Percentiles rank a stretch among this genome's conserved stretches.
phyloP scores from a whole-genome alignment of 2,888 invertebrate genomes.

The Leptinotarsa rubiginosa region DNA sequence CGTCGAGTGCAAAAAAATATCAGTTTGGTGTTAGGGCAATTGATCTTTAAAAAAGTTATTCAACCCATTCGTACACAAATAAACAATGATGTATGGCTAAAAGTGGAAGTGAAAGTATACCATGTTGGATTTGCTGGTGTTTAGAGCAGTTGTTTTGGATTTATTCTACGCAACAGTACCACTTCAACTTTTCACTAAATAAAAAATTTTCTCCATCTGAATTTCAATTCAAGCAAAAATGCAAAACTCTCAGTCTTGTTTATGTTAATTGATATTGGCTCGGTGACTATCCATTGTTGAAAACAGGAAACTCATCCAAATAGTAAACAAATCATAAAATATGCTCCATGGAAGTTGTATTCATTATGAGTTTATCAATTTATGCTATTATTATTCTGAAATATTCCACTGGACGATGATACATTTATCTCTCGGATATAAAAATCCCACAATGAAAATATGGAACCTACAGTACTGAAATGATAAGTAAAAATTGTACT shows the following conservation, averaged over 20 bases:
- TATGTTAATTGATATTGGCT: background rate
- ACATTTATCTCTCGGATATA: background rate
- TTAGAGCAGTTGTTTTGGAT: no score
- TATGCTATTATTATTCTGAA: background rate
- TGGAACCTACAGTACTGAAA: background rate
- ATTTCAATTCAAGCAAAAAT: background rate
- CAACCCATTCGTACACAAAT: no score
- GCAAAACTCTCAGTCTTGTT: background rate
- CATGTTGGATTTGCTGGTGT: no score
- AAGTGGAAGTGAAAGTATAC: no score
- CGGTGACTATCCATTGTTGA: slow-evolving; percentile 13
- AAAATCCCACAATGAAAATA: background rate
- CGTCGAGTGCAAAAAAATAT: no score
- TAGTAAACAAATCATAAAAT: slow-evolving; percentile 21
- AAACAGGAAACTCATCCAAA: slow-evolving; percentile 27
- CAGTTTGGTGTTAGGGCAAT: no score
- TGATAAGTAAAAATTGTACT: no score
- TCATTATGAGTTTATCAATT: background rate
- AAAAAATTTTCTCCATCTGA: background rate
- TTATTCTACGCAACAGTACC: no score
- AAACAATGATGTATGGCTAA: no score
- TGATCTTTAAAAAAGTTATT: no score
- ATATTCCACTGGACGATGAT: background rate
- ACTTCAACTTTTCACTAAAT: background rate
- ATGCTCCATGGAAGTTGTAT: slow-evolving; percentile 20